Base-by-base conservation (phyloP, 2,113 vertebrate genomes). In the Corythornis vintsioides region DNA sequence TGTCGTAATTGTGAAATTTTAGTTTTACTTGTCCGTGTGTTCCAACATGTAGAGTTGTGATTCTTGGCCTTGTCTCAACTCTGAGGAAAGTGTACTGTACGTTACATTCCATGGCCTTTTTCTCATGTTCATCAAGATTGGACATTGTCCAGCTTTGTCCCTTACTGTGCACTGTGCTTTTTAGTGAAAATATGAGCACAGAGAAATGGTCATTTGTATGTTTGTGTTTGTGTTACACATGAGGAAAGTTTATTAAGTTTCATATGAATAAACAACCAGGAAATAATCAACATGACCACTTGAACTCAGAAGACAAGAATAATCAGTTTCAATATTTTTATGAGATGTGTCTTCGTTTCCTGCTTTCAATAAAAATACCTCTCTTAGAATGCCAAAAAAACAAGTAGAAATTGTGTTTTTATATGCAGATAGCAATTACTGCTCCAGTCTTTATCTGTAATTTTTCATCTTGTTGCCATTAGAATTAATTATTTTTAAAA, bases 401-500 rank as follows among this genome's bases (percentile, higher is more conserved):
- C 1, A 29, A 38, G 1, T 31, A 65, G 10, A 85, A 15, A 66
- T 45, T 19, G 21, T n/a, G 10, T 71, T 63, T 6, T 52, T 65
- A 42, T 76, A 35, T 52, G 65, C 52, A 66, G 47, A 65, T 22
- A 72, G 9, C 4, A 83, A 48, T 69, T 89, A 60, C 16, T 77
- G 13, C 10, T 88, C 8, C 33, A 59, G 11, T 79, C 21, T 63
- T 90, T 60, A 55, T 35, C 19, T 67, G 13, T 48, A 80, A 28
- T 63, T 83, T 80, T 86, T 87, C 33, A 55, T 70, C 11, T 70
- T 79, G 3, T 42, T 86, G 6, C 55, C 60, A 47, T 56, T 83
- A 64, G 6, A 29, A 66, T 72, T 77, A 91, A 77, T 88, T 90
- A 74, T 83, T 83, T 92, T 48, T 31, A 53, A 90, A 88, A 88